These are phyloP conservation scores for Eumeta japonica DNA, from an alignment of 1,140 invertebrate genomes.

Conservation along the genomic window DNA sequence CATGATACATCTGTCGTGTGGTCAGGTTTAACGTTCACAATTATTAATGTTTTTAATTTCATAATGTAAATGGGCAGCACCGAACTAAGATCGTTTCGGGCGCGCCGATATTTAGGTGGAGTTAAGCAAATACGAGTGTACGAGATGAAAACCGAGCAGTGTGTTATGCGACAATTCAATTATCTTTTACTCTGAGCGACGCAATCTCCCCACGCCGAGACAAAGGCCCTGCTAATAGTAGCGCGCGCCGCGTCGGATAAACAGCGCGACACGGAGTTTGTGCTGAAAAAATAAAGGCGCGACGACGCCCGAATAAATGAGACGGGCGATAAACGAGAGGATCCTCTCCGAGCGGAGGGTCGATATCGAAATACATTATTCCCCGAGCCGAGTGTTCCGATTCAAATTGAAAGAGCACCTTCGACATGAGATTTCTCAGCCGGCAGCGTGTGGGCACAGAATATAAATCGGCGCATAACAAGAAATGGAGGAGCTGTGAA, in stretches of 20 bases:
- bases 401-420: slow-evolving; percentile 59
- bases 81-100: no score
- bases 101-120: no score
- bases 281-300: slow-evolving; percentile 54
- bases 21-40: no score
- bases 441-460: slow-evolving; percentile 54
- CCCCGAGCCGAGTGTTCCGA: slow-evolving; percentile 56
- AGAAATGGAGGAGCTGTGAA: slow-evolving; percentile 50
- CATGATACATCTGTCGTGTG: no score
- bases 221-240: slow-evolving; percentile 48
- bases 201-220: slow-evolving; percentile 42
- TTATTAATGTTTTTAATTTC: no score
- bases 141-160: no score
- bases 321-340: slow-evolving; percentile 55
- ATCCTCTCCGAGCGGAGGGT: slow-evolving; percentile 49
- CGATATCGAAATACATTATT: slow-evolving; percentile 58
- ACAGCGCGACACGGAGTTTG: slow-evolving; percentile 41
- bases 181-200: slow-evolving; percentile 32
- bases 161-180: slow-evolving; percentile 43
- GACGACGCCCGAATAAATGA: slow-evolving; percentile 55
- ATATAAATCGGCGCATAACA: slow-evolving; percentile 58
- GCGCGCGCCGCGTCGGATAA: slow-evolving; percentile 39
- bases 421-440: slow-evolving; percentile 56
- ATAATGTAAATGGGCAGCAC: no score
- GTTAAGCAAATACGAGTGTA: no score